Evolutionary conservation across 1,140 invertebrate genomes (phyloP), one percentile per base, ranked within the genome.

Genomic region (Alviniconcha marisindica): DNA sequence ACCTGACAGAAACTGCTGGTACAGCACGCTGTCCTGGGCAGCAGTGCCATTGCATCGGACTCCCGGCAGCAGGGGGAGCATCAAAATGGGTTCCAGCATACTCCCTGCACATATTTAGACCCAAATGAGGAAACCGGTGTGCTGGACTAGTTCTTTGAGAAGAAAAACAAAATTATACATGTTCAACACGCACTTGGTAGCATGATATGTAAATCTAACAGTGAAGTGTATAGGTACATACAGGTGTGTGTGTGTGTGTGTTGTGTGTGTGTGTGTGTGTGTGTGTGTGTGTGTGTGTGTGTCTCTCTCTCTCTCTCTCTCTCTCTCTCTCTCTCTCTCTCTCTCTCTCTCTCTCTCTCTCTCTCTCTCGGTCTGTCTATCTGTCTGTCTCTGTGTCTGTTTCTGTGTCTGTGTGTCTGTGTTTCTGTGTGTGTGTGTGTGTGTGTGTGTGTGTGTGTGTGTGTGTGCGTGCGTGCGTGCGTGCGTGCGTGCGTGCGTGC

Each of bases 251-350:
- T 15, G 15, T 74, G n/a, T 0, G 28, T n/a, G 21, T 60, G 21
- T 18, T n/a, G 28, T 5, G 56, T 18, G 21, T 18, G 56, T 60
- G 14, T 74, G 21, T 74, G 10, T 74, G 18, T 74, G 10, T 44
- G 21, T 74, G 21, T 44, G 15, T 40, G 21, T 74, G n/a, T 40
- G 21, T 44, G 21, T 74, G 21, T 74, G 21, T 44, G 15, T 74
- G 15, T 74, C 71, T 74, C 71, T 74, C 21, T 74, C 71, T 74
- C 71, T 74, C 71, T 74, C 71, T 74, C 71, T 74, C n/a, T 42
- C n/a, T 33, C n/a, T 31, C n/a, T 74, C 24, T 33, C 24, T 74
- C 31, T 74, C n/a, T 74, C 24, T 74, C n/a, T 74, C 24, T 74
- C 31, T 33, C 31, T 74, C 24, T 74, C 14, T 73, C 14, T 73